Percentiles rank a stretch among this genome's conserved stretches.
These are phyloP conservation scores for Strongylocentrotus purpuratus DNA, from an alignment of 35 echinoderm and acorn worm species.

Conservation along the genomic window DNA sequence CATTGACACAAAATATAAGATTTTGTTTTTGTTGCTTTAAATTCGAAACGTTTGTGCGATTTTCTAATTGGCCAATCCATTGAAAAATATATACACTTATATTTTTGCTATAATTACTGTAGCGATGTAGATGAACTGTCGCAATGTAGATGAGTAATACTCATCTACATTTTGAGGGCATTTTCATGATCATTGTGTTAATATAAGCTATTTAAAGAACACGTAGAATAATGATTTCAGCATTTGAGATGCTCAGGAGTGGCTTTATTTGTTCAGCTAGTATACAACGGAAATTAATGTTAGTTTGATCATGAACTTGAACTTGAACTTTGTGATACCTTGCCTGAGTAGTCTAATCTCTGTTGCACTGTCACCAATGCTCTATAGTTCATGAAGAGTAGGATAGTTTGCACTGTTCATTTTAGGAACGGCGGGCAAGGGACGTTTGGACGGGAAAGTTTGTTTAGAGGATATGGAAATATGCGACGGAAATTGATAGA, in stretches of 20 bases:
- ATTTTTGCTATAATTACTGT: no score
- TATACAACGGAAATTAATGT: not conserved
- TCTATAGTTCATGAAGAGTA: not conserved
- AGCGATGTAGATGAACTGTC: no score
- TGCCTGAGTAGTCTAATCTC: not conserved
- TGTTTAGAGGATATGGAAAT: not conserved
- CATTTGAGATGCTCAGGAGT: not conserved
- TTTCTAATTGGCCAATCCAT: no score
- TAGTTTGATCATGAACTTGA: not conserved
- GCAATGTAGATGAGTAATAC: no score
- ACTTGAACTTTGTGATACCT: not conserved
- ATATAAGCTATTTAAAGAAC: not conserved
- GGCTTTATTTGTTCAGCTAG: not conserved
- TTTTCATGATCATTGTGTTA: no score
- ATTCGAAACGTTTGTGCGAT: no score
- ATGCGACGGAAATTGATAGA: slow-evolving; percentile 9
- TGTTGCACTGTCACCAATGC: not conserved
- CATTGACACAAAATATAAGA: no score
- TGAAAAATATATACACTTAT: no score
- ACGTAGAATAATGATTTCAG: not conserved
- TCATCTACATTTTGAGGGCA: no score
- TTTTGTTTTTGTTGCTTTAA: no score
- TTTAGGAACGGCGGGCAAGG: not conserved
- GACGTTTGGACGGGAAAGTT: not conserved
- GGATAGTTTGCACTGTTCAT: not conserved